phyloP scores from a whole-genome alignment of 2,888 invertebrate species.

The Lymantria monacha region DNA sequence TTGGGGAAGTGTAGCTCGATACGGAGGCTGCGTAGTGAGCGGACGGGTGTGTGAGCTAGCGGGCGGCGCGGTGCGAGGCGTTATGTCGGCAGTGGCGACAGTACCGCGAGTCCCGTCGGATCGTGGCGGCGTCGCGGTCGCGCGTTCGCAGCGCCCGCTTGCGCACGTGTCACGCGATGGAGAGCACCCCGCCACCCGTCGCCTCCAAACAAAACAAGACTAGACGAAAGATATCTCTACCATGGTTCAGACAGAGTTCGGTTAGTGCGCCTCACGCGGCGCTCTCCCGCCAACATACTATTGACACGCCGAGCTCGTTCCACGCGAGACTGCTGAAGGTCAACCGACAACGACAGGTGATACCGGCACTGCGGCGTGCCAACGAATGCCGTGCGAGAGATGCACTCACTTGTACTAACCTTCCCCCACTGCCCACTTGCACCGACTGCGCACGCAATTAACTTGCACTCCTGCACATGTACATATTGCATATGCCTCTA shows the following conservation, averaged over 20 bases:
- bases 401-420: constrained; percentile 20
- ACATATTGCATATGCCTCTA: constrained; percentile 8
- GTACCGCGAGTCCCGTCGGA: constrained; percentile 60
- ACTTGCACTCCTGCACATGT: constrained; percentile 42
- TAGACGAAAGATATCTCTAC: constrained; percentile 92
- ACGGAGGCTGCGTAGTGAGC: constrained; percentile 78
- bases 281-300: constrained; percentile 93
- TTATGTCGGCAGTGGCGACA: constrained; percentile 53
- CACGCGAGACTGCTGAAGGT: constrained; percentile 88
- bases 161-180: constrained; percentile 58
- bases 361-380: constrained; percentile 14
- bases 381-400: not conserved
- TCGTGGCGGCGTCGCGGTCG: constrained; percentile 58
- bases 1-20: constrained; percentile 74
- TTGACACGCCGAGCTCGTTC: constrained; percentile 94
- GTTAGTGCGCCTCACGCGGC: constrained; percentile 87
- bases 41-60: constrained; percentile 37
- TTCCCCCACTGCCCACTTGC: constrained; percentile 19
- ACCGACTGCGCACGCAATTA: constrained; percentile 31
- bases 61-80: constrained; percentile 39
- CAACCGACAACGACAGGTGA: constrained; percentile 83
- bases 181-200: constrained; percentile 52
- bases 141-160: constrained; percentile 41
- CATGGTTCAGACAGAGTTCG: constrained; percentile 94
- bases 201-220: constrained; percentile 84